Conservation (phyloP, 1,140 invertebrate species). For the Littorina saxatilis region DNA sequence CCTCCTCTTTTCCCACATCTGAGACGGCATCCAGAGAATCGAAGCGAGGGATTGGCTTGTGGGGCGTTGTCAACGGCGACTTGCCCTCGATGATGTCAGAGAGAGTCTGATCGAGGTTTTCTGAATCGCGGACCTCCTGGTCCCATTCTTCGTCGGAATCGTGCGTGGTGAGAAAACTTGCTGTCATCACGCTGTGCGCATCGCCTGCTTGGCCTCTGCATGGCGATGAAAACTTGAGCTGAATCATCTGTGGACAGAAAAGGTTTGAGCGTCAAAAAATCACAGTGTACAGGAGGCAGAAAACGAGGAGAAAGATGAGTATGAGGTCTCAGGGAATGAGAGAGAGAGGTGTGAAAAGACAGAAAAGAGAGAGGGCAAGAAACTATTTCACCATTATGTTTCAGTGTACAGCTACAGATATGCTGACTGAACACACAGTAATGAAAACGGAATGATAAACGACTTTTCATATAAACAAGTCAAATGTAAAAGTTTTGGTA, state of each 20-base stretch:
- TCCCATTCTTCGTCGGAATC: constrained; percentile 63
- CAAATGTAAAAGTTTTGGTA: no score
- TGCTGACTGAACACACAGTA: background rate
- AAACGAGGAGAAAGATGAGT: background rate
- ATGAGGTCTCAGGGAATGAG: background rate
- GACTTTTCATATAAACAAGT: no score
- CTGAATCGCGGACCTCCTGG: constrained; percentile 66
- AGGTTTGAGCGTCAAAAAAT: background rate
- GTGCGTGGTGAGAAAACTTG: constrained; percentile 48
- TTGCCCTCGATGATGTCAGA: constrained; percentile 71
- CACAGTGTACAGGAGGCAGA: background rate
- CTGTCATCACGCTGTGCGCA: constrained; percentile 40
- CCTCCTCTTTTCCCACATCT: background rate
- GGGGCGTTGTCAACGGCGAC: constrained; percentile 21
- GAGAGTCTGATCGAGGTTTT: constrained; percentile 67
- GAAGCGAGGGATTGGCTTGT: background rate
- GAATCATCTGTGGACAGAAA: constrained; percentile 60
- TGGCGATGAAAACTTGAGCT: constrained; percentile 62
- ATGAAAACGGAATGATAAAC: background rate
- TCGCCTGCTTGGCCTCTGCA: constrained; percentile 35
- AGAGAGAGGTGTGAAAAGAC: background rate
- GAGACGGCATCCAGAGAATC: background rate
- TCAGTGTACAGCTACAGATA: no score
- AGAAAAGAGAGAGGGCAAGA: background rate
- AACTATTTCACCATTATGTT: no score